phyloP scores from a whole-genome alignment of 2,888 invertebrate genomes.

The Ommatoiulus sabulosus region DNA sequence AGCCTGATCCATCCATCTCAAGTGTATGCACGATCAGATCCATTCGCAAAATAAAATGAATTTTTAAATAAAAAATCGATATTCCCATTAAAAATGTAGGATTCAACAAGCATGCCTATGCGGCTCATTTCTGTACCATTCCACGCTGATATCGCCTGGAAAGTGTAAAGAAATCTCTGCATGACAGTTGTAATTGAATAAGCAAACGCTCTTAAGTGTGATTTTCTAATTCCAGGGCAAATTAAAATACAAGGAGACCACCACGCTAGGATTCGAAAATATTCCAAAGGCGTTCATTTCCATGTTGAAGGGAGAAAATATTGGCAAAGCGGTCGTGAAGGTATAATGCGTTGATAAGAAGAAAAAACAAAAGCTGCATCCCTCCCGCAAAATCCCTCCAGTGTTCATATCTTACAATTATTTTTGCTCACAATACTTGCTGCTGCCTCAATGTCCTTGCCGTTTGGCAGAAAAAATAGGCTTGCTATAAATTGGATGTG shows the following conservation, averaged over 20 bases:
- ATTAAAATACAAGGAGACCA: conserved; percentile 77
- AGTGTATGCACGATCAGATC: background rate
- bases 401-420: conserved; percentile 41
- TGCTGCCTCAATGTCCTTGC: conserved; percentile 52
- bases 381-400: conserved; percentile 48
- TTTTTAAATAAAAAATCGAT: conserved; percentile 16
- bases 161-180: background rate
- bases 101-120: background rate
- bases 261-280: conserved; percentile 80
- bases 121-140: background rate
- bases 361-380: conserved; percentile 10
- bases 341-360: conserved; percentile 66
- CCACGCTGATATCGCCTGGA: background rate
- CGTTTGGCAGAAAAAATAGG: conserved; percentile 47
- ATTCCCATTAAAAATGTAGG: background rate
- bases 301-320: conserved; percentile 76
- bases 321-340: conserved; percentile 79
- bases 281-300: conserved; percentile 78
- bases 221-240: conserved; percentile 71
- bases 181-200: conserved; percentile 21
- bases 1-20: background rate
- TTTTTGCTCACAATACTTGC: conserved; percentile 51
- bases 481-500: conserved; percentile 20
- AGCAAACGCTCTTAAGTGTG: background rate
- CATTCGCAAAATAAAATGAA: background rate